Base-by-base conservation (phyloP, 1,140 invertebrate species). In the Hestina assimilis region DNA sequence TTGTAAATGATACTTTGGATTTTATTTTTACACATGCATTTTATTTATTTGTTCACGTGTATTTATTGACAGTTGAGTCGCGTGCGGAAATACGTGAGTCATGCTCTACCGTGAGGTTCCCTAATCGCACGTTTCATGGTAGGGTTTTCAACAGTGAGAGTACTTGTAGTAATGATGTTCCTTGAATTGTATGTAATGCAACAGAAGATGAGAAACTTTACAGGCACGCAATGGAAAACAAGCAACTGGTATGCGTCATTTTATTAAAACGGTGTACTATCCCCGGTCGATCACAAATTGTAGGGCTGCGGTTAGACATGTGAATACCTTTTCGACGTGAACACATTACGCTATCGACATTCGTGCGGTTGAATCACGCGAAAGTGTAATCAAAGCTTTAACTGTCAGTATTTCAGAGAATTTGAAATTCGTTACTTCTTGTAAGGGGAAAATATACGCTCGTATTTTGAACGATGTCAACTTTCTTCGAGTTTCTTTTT, bases 11-110 rank as follows among this genome's bases (percentile, higher is more conserved):
- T 15, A n/a, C 42, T 23, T 17, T 28, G 9, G 15, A 9, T n/a
- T 45, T 45, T 28, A 45, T 45, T 26, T 23, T 45, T 45, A 45
- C 15, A 38, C 33, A 38, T 17, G 11, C 19, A 38, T 24, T 40
- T 26, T 54, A 28, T 53, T 59, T 59, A 53, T 59, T 59, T 59
- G 50, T 52, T 53, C 50, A 59, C 57, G 57, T 59, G 57, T 52
- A 60, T 59, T 60, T 65, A 73, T 78, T 72, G 66, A 69, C 63
- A 73, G 66, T 66, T 70, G 42, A 47, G 66, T 80, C 68, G 73
- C 72, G 71, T 79, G 76, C 63, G 62, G 59, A 59, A 62, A 70
- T 76, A 75, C 75, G 73, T 80, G 77, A 78, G 69, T 78, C 73
- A 78, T 71, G 57, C 53, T 29, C 50, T 58, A 59, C 58, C 69